phyloP scores from a whole-genome alignment of 2,113 vertebrate species.

The Mus spicilegus region DNA sequence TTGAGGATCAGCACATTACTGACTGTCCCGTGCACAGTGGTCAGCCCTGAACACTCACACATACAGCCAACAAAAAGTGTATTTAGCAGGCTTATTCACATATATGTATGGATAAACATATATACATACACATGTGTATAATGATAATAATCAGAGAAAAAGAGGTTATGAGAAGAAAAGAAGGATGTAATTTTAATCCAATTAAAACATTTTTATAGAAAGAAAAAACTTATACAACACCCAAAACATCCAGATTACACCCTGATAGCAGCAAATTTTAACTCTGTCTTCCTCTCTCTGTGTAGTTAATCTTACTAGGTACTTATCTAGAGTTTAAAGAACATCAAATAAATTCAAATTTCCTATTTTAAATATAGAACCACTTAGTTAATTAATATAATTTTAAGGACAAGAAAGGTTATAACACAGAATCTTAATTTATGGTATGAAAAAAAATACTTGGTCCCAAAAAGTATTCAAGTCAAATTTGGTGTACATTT shows the following conservation, averaged over 20 bases:
- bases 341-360: neutral
- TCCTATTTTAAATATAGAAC: neutral
- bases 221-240: neutral
- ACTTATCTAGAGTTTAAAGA: neutral
- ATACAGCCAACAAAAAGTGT: neutral
- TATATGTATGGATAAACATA: neutral
- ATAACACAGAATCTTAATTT: neutral
- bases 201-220: neutral
- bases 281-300: neutral
- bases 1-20: neutral
- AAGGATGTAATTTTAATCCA: neutral
- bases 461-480: neutral
- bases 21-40: neutral
- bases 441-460: neutral
- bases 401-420: neutral
- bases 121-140: neutral
- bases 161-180: neutral
- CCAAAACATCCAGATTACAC: neutral
- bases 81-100: too few species aligned
- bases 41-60: neutral
- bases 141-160: too few species aligned
- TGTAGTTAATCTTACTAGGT: neutral
- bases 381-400: neutral
- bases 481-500: neutral
- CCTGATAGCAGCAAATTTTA: neutral